Conservation (phyloP, 2,797 vertebrate species). For the Synaphobranchus kaupii region DNA sequence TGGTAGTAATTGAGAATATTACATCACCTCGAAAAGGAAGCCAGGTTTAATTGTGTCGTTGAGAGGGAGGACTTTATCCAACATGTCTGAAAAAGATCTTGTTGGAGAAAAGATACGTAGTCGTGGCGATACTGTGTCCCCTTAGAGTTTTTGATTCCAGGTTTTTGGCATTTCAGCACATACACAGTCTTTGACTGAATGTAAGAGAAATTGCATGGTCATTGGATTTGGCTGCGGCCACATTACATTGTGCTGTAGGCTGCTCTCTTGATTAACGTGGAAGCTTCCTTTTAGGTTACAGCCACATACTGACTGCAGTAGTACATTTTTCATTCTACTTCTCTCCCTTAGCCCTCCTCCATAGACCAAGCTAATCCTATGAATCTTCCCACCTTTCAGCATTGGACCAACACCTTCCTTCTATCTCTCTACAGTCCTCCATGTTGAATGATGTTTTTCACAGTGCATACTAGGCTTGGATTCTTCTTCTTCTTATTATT, state of each 20-base stretch:
- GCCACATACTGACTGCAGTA: background rate
- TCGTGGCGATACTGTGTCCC: background rate
- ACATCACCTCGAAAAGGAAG: constrained; percentile 43
- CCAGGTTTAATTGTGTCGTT: background rate
- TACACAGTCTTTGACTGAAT: background rate
- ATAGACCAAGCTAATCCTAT: too few species aligned
- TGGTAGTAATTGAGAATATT: constrained; percentile 57
- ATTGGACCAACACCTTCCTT: too few species aligned
- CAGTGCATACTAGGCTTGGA: too few species aligned
- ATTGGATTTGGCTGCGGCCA: background rate
- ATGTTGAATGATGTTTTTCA: too few species aligned
- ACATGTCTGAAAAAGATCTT: background rate
- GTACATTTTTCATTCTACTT: background rate
- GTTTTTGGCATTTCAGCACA: background rate
- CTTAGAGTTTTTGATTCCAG: background rate
- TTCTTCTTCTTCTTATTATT: too few species aligned
- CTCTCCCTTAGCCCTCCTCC: background rate
- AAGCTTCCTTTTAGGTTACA: constrained; percentile 46
- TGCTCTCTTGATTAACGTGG: constrained; percentile 30
- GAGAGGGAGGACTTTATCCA: background rate
- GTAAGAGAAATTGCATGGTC: background rate
- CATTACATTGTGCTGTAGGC: background rate
- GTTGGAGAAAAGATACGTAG: background rate
- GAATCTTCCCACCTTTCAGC: too few species aligned
- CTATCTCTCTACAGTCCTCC: too few species aligned